phyloP scores from a whole-genome alignment of 2,888 invertebrate species.

The Mimachlamys varia region DNA sequence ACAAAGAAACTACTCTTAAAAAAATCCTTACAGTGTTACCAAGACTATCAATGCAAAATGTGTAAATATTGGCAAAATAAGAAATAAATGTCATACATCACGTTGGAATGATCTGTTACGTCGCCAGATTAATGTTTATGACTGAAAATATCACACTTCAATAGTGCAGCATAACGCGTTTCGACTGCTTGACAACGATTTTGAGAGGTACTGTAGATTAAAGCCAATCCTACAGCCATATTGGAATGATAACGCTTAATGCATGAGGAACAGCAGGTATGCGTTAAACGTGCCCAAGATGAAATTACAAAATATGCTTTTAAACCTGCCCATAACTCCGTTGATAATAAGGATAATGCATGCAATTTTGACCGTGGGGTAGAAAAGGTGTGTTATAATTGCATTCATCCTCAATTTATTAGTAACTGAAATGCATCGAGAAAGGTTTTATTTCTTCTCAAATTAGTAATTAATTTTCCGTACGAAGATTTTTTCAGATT shows the following conservation, averaged over 20 bases:
- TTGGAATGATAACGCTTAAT: not conserved
- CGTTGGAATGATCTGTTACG: too few species aligned
- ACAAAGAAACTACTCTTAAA: too few species aligned
- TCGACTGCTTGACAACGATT: too few species aligned
- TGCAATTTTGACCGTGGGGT: not conserved
- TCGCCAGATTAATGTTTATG: too few species aligned
- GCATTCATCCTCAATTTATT: not conserved
- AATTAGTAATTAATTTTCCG: not conserved
- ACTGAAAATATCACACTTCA: too few species aligned
- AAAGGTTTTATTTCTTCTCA: not conserved
- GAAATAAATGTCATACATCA: too few species aligned
- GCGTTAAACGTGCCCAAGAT: not conserved
- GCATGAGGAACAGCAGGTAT: not conserved
- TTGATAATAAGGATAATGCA: not conserved
- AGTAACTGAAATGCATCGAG: not conserved
- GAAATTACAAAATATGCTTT: not conserved
- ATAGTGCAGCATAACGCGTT: too few species aligned
- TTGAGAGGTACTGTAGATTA: too few species aligned
- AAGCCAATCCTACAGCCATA: not conserved
- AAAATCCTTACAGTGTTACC: too few species aligned
- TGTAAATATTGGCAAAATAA: too few species aligned
- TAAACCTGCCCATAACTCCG: not conserved
- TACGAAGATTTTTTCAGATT: too few species aligned
- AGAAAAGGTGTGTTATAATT: not conserved
- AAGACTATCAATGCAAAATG: too few species aligned